Conservation (phyloP, 2,888 invertebrate species). For the Plebejus anna region DNA sequence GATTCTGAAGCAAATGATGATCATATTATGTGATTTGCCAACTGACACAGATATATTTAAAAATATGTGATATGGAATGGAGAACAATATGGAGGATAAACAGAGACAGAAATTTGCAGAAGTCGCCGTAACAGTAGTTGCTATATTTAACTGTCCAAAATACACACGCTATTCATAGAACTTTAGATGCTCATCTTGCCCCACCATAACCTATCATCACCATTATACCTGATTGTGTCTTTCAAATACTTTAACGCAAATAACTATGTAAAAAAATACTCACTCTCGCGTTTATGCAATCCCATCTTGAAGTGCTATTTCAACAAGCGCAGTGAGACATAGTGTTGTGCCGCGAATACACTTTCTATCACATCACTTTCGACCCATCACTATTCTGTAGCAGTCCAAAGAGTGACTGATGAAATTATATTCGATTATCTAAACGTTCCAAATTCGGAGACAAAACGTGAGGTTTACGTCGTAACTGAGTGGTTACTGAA, state of each 20-base stretch:
- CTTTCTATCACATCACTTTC: constrained; percentile 54
- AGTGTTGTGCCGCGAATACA: constrained; percentile 34
- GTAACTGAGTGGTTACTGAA: not conserved
- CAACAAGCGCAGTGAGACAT: constrained; percentile 44
- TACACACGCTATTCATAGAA: too few relatives aligned
- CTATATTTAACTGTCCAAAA: not conserved
- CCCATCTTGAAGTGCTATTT: constrained; percentile 55
- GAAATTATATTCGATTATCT: constrained; percentile 29
- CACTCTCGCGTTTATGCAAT: constrained; percentile 66
- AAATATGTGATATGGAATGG: too few relatives aligned
- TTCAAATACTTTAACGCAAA: not conserved
- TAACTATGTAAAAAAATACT: constrained; percentile 47
- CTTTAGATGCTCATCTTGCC: too few relatives aligned
- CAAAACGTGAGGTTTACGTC: constrained; percentile 17
- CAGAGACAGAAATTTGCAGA: not conserved
- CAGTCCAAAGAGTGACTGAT: constrained; percentile 31
- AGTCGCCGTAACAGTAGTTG: not conserved
- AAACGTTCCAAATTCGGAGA: constrained; percentile 23
- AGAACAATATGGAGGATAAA: not conserved
- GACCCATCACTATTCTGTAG: constrained; percentile 44
- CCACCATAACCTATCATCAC: too few relatives aligned
- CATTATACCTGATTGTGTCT: too few relatives aligned
- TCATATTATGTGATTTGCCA: too few relatives aligned
- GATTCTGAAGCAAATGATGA: too few relatives aligned
- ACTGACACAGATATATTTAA: too few relatives aligned